Conservation (phyloP, 2,888 invertebrate genomes). For the Sphinx pinastri region DNA sequence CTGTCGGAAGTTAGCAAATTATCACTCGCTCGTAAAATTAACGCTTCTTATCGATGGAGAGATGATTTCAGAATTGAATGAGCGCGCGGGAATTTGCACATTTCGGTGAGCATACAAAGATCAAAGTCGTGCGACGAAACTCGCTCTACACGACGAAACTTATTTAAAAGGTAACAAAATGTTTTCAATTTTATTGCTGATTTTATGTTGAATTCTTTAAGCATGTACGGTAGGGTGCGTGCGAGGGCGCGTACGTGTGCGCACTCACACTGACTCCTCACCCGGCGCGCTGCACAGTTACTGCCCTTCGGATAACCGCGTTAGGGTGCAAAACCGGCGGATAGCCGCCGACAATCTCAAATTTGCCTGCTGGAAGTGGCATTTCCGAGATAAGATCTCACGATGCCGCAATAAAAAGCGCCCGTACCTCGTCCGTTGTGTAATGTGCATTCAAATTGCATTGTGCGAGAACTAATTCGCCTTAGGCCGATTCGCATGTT, state of each 20-base stretch:
- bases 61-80: slow-evolving; percentile 68
- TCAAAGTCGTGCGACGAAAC: slow-evolving; percentile 60
- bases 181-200: slow-evolving; percentile 84
- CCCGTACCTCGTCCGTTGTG: slow-evolving; percentile 83
- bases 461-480: slow-evolving; percentile 84
- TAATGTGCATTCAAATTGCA: slow-evolving; percentile 85
- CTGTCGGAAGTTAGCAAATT: slow-evolving; percentile 84
- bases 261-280: slow-evolving; percentile 62
- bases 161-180: slow-evolving; percentile 84
- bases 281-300: slow-evolving; percentile 51
- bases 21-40: slow-evolving; percentile 84
- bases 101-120: slow-evolving; percentile 58
- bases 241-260: slow-evolving; percentile 58
- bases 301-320: slow-evolving; percentile 55
- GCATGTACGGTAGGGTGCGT: slow-evolving; percentile 71
- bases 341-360: slow-evolving; percentile 69
- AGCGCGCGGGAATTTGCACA: slow-evolving; percentile 60
- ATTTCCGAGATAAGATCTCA: slow-evolving; percentile 83
- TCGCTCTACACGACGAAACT: slow-evolving; percentile 64
- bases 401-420: slow-evolving; percentile 84
- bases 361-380: slow-evolving; percentile 84
- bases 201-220: slow-evolving; percentile 83
- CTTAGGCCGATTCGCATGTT: slow-evolving; percentile 82
- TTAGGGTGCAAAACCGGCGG: slow-evolving; percentile 65
- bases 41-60: slow-evolving; percentile 82